Evolutionary conservation across 2,888 invertebrate species (phyloP).

Genomic region (Calameuta pallipes): DNA sequence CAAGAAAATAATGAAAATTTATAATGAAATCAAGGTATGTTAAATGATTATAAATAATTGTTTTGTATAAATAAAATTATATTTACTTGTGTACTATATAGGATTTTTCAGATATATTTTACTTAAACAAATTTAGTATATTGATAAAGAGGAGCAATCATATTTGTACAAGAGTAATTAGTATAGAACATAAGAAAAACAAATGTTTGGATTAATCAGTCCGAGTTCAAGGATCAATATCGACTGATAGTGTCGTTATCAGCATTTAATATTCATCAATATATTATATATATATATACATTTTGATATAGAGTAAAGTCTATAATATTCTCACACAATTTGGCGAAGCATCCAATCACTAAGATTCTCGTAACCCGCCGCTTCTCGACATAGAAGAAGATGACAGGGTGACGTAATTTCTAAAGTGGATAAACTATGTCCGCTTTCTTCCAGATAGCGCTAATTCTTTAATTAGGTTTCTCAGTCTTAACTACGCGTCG

Average conservation of each 20-base stretch:
- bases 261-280: background rate
- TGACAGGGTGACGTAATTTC: slow-evolving; percentile 36
- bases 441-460: slow-evolving; percentile 25
- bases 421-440: slow-evolving; percentile 43
- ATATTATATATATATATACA: too few relatives aligned
- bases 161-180: background rate
- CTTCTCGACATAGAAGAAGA: background rate
- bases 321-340: background rate
- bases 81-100: background rate
- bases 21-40: background rate
- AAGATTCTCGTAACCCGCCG: background rate
- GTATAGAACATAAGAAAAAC: background rate
- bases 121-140: background rate
- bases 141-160: background rate
- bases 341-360: background rate
- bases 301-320: background rate
- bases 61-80: background rate
- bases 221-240: background rate
- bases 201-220: background rate
- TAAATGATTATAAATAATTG: background rate
- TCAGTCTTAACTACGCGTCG: slow-evolving; percentile 3
- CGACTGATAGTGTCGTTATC: background rate
- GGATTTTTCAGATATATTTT: background rate
- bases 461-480: slow-evolving; percentile 35
- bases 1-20: background rate